Evolutionary conservation across 2,888 invertebrate species (phyloP).

Genomic region (Caprella mutica): DNA sequence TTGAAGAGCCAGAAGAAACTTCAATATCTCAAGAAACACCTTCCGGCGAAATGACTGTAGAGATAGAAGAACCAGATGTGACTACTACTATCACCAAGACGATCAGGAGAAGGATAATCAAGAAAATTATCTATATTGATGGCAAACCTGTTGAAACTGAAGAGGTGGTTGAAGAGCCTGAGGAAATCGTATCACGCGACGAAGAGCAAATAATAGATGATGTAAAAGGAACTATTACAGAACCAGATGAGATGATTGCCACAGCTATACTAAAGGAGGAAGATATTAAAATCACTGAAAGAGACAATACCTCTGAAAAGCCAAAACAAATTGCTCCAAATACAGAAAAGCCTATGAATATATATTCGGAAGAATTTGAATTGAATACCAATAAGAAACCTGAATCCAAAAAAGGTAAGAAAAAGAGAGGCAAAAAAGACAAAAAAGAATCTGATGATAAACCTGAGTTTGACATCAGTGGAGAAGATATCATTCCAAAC

Average conservation of each 20-base stretch:
- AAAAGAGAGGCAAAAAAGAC: too few relatives aligned
- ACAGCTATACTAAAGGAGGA: not conserved
- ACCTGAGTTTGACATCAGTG: not conserved
- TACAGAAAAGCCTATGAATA: too few relatives aligned
- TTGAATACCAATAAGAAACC: too few relatives aligned
- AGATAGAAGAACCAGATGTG: conserved; percentile 10
- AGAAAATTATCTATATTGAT: conserved; percentile 21
- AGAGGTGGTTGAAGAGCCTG: conserved; percentile 12
- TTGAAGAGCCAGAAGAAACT: conserved; percentile 13
- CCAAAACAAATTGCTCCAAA: not conserved
- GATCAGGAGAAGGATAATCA: conserved; percentile 17
- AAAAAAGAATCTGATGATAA: not conserved
- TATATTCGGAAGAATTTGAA: too few relatives aligned
- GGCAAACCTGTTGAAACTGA: conserved; percentile 19
- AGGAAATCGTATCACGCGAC: not conserved
- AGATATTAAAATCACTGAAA: not conserved
- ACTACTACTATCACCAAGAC: conserved; percentile 7
- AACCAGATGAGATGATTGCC: not conserved
- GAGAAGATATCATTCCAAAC: not conserved
- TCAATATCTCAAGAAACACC: conserved; percentile 6
- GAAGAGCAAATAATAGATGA: not conserved
- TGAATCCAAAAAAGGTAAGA: too few relatives aligned
- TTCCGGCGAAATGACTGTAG: conserved; percentile 13
- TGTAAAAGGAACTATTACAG: not conserved
- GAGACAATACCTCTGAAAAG: not conserved